These are phyloP conservation scores for Datnioides undecimradiatus DNA, from an alignment of 2,113 vertebrate genomes.

Conservation along the genomic window DNA sequence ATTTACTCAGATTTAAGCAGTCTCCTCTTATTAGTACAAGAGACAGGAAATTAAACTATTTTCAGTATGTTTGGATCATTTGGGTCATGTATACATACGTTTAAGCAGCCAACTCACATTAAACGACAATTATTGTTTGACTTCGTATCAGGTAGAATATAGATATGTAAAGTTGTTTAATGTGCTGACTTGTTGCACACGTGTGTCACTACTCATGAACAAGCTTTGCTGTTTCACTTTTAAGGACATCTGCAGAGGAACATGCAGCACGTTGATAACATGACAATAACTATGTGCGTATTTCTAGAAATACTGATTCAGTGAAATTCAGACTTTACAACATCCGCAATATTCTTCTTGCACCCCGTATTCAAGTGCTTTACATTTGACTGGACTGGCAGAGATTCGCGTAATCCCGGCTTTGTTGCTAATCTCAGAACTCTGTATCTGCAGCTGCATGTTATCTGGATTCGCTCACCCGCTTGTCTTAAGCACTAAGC, in stretches of 20 bases:
- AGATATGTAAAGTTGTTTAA: background rate
- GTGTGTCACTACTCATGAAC: background rate
- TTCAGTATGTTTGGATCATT: too few species aligned
- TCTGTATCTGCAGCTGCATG: conserved; percentile 53
- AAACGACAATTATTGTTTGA: background rate
- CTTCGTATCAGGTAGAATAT: background rate
- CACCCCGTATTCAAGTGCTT: conserved; percentile 11
- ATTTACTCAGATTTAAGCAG: too few species aligned
- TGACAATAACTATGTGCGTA: background rate
- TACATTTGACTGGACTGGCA: conserved; percentile 7
- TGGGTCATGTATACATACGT: too few species aligned
- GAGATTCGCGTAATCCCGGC: conserved; percentile 67
- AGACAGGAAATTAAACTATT: too few species aligned
- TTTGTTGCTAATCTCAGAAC: conserved; percentile 73
- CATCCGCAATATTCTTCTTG: background rate
- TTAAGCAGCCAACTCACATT: background rate
- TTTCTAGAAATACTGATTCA: background rate
- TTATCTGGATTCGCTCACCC: conserved; percentile 50
- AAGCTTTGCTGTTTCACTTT: background rate
- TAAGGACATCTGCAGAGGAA: background rate
- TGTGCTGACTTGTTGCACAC: background rate
- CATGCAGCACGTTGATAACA: background rate
- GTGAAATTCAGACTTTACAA: background rate
- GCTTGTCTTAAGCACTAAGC: conserved; percentile 48
- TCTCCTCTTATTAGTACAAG: too few species aligned